Evolutionary conservation across 2,113 vertebrate genomes (phyloP), one percentile per base, ranked within the genome.

Genomic region (Serinus canaria): DNA sequence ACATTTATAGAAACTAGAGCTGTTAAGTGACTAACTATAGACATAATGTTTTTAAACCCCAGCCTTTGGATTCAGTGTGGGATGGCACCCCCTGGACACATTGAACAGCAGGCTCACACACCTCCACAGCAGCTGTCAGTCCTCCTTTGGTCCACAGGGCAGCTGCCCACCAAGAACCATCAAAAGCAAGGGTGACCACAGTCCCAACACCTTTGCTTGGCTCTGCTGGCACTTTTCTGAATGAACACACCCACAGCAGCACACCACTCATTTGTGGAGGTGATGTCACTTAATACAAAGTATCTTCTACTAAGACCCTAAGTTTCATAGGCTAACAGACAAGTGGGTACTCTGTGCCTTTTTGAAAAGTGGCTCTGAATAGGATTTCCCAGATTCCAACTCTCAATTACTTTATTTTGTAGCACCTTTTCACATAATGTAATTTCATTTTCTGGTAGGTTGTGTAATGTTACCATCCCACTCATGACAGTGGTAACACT

Each of bases 111-210:
- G 2, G 6, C 19, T 35, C 76, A n/a, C 2, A 53, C 52, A 68
- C 28, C 19, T 18, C 62, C 46, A 19, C 0, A 4, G 46, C 50
- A 73, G 67, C 47, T 49, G 19, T 11, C 3, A 1, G 37, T 56
- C 15, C 59, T 33, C 49, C 49, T 31, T 5, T 4, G 3, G 47
- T 13, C 69, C 59, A 13, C 17, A 19, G 77, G 67, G 63, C 24
- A 22, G 28, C 23, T 92, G 27, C 35, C 24, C 17, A 10, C 25
- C 62, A 68, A 52, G 33, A 52, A 31, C 47, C 47, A 23, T 18
- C 1, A 1, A 52, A 49, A 58, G 25, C 11, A 55, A 39, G 19
- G 35, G 28, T 0, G 2, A 67, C 22, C 6, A 7, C 1, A 1
- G 30, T 35, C 62, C 59, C 59, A 58, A 8, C 0, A 10, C 14